These are phyloP conservation scores for Agrotis exclamationis DNA, from an alignment of 2,888 invertebrate species.

Conservation along the genomic window DNA sequence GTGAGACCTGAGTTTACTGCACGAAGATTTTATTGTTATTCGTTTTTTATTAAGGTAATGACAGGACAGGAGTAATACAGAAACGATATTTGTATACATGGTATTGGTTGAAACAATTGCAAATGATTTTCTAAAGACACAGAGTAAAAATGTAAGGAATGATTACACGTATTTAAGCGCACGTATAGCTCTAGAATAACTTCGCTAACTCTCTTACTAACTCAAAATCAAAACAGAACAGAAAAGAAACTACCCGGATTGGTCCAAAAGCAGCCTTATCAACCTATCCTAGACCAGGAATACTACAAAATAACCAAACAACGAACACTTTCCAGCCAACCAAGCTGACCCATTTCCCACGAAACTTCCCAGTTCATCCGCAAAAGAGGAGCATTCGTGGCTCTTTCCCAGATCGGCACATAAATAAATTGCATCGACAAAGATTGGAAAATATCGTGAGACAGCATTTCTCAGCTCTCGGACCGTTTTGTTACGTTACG, in stretches of 20 bases:
- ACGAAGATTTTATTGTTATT: conserved; percentile 61
- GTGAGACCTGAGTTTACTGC: conserved; percentile 60
- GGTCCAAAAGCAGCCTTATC: not conserved
- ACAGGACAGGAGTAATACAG: conserved; percentile 55
- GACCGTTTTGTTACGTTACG: conserved; percentile 59
- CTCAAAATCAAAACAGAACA: not conserved
- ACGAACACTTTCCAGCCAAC: conserved; percentile 17
- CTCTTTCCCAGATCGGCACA: conserved; percentile 34
- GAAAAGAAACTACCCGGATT: too few species aligned
- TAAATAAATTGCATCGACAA: conserved; percentile 57
- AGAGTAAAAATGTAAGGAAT: not conserved
- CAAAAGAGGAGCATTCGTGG: conserved; percentile 33
- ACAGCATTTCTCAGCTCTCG: conserved; percentile 45
- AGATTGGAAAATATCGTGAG: conserved; percentile 55
- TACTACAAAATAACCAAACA: conserved; percentile 15
- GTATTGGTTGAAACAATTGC: conserved; percentile 4
- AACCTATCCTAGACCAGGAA: not conserved
- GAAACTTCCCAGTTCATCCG: conserved; percentile 23
- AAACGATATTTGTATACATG: conserved; percentile 22
- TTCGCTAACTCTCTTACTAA: not conserved
- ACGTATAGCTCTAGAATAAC: not conserved
- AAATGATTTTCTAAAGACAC: not conserved
- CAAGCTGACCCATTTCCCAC: conserved; percentile 54
- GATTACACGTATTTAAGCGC: not conserved
- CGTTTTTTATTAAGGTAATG: conserved; percentile 61